Evolutionary conservation across 2,113 vertebrate species (phyloP).

Genomic region (Zosterops borbonicus): DNA sequence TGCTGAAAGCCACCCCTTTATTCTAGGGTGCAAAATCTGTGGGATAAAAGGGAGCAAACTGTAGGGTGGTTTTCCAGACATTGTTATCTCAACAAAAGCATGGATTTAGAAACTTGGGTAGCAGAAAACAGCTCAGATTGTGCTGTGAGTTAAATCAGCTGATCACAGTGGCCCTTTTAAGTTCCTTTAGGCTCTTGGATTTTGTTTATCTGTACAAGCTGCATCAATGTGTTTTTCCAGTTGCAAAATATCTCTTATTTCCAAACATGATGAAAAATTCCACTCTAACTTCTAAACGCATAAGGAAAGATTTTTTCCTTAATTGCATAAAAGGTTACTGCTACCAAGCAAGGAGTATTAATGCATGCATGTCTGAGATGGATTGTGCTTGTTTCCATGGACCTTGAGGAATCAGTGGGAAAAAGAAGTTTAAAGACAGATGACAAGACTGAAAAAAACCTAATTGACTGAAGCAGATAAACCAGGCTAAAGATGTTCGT

Average conservation of each 20-base stretch:
- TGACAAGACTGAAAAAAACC: neutral
- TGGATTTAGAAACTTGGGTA: neutral
- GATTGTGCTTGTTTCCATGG: neutral
- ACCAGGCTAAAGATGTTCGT: neutral
- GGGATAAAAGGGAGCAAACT: neutral
- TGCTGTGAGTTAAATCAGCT: neutral
- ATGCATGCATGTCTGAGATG: neutral
- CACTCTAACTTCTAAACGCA: neutral
- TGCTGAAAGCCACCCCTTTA: neutral
- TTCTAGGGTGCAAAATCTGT: neutral
- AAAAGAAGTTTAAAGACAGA: neutral
- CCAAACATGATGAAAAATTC: neutral
- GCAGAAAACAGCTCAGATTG: neutral
- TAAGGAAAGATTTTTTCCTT: neutral
- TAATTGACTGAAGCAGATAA: neutral
- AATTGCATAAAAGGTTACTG: neutral
- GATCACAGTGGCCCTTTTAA: neutral
- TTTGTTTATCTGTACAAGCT: neutral
- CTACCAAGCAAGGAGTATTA: neutral
- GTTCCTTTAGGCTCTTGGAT: neutral
- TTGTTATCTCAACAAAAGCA: neutral
- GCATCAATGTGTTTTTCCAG: neutral
- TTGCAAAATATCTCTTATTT: neutral
- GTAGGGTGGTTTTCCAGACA: accelerated
- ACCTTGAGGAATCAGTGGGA: neutral